Percentiles rank a stretch among this genome's conserved stretches.
Conservation (phyloP, 1,140 invertebrate species). For the Drosophila arawakana region DNA sequence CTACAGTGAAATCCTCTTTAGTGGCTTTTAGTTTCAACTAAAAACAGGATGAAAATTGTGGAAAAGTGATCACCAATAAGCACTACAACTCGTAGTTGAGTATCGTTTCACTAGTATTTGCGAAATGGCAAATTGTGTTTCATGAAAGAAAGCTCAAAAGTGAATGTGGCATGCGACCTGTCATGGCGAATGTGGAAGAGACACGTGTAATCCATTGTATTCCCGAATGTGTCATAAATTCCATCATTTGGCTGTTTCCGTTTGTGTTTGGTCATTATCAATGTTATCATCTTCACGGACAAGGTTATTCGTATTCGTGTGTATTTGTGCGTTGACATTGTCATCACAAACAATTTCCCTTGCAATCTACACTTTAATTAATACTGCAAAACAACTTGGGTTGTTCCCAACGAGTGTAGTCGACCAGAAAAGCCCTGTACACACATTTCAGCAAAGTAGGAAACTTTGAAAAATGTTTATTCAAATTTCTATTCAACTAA, state of each 20-base stretch:
- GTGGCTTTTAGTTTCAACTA: too few relatives aligned
- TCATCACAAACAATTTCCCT: conserved; percentile 41
- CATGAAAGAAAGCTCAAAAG: not conserved
- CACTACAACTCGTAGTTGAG: not conserved
- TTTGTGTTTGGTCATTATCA: conserved; percentile 1
- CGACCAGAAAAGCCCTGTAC: not conserved
- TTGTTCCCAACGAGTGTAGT: not conserved
- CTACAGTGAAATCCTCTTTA: too few relatives aligned
- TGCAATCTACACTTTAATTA: conserved; percentile 56
- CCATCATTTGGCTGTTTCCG: conserved; percentile 7
- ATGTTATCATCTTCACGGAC: not conserved
- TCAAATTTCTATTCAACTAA: too few relatives aligned
- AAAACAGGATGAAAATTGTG: too few relatives aligned
- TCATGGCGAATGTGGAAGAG: not conserved
- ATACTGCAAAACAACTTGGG: conserved; percentile 13
- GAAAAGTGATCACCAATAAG: not conserved
- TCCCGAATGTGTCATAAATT: conserved; percentile 13
- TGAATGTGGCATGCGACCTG: not conserved
- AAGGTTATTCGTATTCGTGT: not conserved
- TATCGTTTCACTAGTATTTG: not conserved
- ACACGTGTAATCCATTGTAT: conserved; percentile 18
- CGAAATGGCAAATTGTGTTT: not conserved
- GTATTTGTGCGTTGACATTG: conserved; percentile 8
- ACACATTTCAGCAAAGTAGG: too few relatives aligned
- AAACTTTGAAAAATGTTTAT: too few relatives aligned